Conservation (phyloP, 2,113 vertebrate species). For the Danio rerio region GRCz12tu NC_133188.1:29001-29500, state of each 20-base stretch:
- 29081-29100: neutral
- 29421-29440: conserved; percentile 87
- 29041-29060: too few species aligned
- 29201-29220: conserved; percentile 62
- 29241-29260: conserved; percentile 46
- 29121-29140: too few species aligned
- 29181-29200: conserved; percentile 56
- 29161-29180: neutral
- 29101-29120: too few species aligned
- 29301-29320: conserved; percentile 51
- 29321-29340: conserved; percentile 44
- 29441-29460: conserved; percentile 93
- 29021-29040: too few species aligned
- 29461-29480: conserved; percentile 78
- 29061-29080: too few species aligned
- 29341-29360: conserved; percentile 54
- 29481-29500: too few species aligned
- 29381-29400: conserved; percentile 66
- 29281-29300: conserved; percentile 54
- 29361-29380: conserved; percentile 61
- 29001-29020: too few species aligned
- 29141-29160: too few species aligned
- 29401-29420: conserved; percentile 70
- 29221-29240: conserved; percentile 51
- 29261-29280: conserved; percentile 1